Base-by-base conservation (phyloP, 2,113 vertebrate genomes). In the Myxocyprinus asiaticus region DNA sequence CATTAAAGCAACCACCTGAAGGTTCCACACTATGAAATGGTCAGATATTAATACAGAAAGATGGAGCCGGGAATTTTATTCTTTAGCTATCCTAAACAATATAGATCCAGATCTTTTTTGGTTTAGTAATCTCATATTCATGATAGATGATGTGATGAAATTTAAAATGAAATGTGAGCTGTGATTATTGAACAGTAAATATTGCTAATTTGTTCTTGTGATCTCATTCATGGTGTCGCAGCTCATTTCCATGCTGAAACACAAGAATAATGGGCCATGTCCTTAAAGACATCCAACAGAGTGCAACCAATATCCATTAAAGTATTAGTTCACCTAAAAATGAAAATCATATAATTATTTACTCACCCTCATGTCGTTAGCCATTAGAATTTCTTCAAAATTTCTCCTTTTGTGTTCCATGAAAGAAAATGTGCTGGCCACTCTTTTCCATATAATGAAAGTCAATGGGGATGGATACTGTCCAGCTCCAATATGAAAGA, bases 1-100 rank as follows among this genome's bases (percentile, higher is more conserved):
- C 85, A 88, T 90, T 87, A 89, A 90, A 89, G 84, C 75, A 81
- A n/a, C 76, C 77, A 58, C 87, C 89, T 84, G 42, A 71, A 82
- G 84, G 88, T 17, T 51, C 33, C 73, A 65, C 82, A 44, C 66
- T 22, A 7, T 62, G 70, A 76, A 80, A 86, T 4, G 45, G 50
- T 67, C 47, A 72, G 44, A 51, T 84, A 73, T 58, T 5, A 59
- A 47, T 9, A 53, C 48, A 43, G 80, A 33, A 12, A 6, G 65
- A 11, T n/a, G 51, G 5, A 50, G 80, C 64, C 71, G 55, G 9
- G 63, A 77, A 79, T 82, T 71, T 71, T 64, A 50, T 33, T 33
- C 22, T 33, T 33, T 1, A 33, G 3, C 22, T 33, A 33, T 33
- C 22, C 22, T 33, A 33, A 33, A 33, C 22, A 33, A 33, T 33